Evolutionary conservation across 2,113 vertebrate genomes (phyloP).

Genomic region (Ophiodon elongatus): DNA sequence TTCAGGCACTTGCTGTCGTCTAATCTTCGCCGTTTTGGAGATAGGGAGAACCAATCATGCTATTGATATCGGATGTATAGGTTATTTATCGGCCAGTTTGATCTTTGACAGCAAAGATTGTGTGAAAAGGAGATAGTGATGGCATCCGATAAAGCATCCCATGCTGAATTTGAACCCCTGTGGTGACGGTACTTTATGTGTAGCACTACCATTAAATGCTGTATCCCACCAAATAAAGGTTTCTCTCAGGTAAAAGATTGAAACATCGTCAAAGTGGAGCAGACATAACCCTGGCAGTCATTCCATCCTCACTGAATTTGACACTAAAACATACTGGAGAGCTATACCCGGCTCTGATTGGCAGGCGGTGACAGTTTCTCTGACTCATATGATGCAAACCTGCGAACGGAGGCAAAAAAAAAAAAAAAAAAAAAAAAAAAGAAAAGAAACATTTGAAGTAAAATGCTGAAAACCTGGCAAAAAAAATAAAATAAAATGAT

Average conservation of each 20-base stretch:
- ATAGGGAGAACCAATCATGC: slow-evolving; percentile 19
- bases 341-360: slow-evolving; percentile 44
- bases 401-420: slow-evolving; percentile 31
- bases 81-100: slow-evolving; percentile 27
- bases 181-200: not conserved
- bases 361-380: slow-evolving; percentile 52
- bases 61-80: slow-evolving; percentile 12
- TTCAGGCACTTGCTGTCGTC: slow-evolving; percentile 38
- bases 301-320: slow-evolving; percentile 30
- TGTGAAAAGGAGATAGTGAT: not conserved
- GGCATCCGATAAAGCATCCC: not conserved
- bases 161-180: not conserved
- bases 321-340: slow-evolving; percentile 24
- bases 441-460: slow-evolving; percentile 55
- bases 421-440: slow-evolving; percentile 9
- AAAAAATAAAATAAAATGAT: slow-evolving; percentile 28
- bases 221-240: not conserved
- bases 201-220: not conserved
- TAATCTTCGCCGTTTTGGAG: slow-evolving; percentile 38
- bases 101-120: slow-evolving; percentile 6
- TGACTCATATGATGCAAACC: slow-evolving; percentile 60
- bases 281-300: not conserved
- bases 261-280: not conserved
- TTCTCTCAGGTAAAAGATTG: not conserved
- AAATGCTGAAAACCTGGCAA: slow-evolving; percentile 43